phyloP scores from a whole-genome alignment of 2,888 invertebrate genomes.

The Saturnia japonica region DNA sequence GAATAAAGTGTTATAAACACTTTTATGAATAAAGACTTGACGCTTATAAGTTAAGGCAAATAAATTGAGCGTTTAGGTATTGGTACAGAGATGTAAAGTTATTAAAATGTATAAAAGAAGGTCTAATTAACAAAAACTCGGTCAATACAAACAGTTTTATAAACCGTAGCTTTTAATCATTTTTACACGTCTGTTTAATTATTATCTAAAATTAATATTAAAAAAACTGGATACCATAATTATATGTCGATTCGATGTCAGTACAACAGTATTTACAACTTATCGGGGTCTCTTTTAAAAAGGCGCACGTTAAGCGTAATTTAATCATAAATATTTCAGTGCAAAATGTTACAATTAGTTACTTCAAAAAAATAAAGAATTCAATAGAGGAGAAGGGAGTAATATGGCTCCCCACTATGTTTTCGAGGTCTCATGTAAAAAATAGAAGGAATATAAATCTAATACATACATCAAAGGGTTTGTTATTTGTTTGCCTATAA shows the following conservation, averaged over 20 bases:
- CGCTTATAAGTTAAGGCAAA: background rate
- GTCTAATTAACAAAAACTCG: too few relatives aligned
- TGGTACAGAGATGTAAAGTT: too few relatives aligned
- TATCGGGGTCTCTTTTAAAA: background rate
- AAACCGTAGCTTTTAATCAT: too few relatives aligned
- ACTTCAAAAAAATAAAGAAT: background rate
- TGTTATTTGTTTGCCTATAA: background rate
- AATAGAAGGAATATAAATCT: background rate
- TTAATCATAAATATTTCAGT: conserved; percentile 11
- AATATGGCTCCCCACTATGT: too few relatives aligned
- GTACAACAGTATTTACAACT: background rate
- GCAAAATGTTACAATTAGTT: background rate
- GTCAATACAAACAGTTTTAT: background rate
- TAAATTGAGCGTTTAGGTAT: too few relatives aligned
- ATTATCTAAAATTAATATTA: too few relatives aligned
- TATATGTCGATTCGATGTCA: background rate
- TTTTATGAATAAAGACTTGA: background rate
- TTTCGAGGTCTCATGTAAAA: background rate
- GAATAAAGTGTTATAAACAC: background rate
- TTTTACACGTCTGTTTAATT: too few relatives aligned
- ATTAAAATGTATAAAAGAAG: too few relatives aligned
- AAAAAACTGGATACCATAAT: too few relatives aligned
- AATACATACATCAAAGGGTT: background rate
- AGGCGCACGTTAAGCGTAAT: background rate
- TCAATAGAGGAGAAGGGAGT: too few relatives aligned